These are phyloP conservation scores for Pachydiplax longipennis DNA, from an alignment of 2,888 invertebrate species.

Conservation along the genomic window DNA sequence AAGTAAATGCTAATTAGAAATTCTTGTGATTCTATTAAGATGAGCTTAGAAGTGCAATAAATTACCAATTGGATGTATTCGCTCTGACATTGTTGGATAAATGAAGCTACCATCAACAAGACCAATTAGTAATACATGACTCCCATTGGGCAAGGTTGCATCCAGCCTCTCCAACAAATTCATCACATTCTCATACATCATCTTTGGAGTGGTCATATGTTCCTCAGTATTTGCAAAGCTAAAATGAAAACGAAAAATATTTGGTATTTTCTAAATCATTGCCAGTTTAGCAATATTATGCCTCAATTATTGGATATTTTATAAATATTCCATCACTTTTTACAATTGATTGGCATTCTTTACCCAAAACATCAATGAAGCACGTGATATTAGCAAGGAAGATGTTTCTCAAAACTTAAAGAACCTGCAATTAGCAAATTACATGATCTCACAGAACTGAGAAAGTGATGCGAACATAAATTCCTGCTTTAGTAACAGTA, in stretches of 20 bases:
- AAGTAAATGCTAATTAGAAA: no score
- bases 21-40: no score
- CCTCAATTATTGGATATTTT: no score
- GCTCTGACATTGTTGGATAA: constrained; percentile 58
- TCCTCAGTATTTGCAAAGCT: constrained; percentile 59
- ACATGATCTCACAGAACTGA: no score
- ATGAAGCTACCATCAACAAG: constrained; percentile 61
- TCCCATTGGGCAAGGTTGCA: constrained; percentile 58
- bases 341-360: no score
- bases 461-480: no score
- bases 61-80: constrained; percentile 60
- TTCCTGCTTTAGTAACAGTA: no score
- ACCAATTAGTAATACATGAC: constrained; percentile 61
- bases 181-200: constrained; percentile 54
- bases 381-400: no score
- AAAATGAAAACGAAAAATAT: constrained; percentile 47
- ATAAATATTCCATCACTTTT: no score
- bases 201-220: constrained; percentile 60
- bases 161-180: constrained; percentile 56
- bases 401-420: no score
- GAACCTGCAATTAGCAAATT: no score
- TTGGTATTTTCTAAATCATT: not conserved
- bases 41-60: not conserved
- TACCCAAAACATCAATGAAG: no score
- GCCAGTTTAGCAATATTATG: not conserved